These are phyloP conservation scores for Drosophila serrata DNA, from an alignment of 1,140 invertebrate species.

Conservation along the genomic window DNA sequence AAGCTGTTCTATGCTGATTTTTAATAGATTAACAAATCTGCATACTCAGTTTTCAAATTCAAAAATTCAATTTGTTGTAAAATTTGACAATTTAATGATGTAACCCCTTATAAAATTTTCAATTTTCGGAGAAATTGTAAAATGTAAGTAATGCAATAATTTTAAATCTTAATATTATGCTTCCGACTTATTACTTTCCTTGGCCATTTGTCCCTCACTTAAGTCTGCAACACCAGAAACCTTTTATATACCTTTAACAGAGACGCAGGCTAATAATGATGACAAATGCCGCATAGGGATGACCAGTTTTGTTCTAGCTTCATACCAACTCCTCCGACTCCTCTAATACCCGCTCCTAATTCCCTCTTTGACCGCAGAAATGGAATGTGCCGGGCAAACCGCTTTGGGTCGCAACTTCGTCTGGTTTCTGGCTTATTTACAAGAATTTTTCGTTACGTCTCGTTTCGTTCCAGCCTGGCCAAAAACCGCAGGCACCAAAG, in stretches of 20 bases:
- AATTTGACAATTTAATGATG: too few relatives aligned
- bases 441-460: constrained; percentile 63
- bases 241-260: constrained; percentile 7
- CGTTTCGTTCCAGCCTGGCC: constrained; percentile 55
- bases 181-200: background rate
- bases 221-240: constrained; percentile 1
- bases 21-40: too few relatives aligned
- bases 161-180: too few relatives aligned
- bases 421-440: constrained; percentile 69
- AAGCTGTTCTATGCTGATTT: too few relatives aligned
- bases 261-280: constrained; percentile 39
- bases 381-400: constrained; percentile 51
- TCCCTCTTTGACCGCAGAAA: constrained; percentile 41
- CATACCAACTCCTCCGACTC: background rate
- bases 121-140: too few relatives aligned
- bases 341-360: background rate
- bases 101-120: too few relatives aligned
- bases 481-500: constrained; percentile 13
- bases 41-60: too few relatives aligned
- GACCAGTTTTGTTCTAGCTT: constrained; percentile 1
- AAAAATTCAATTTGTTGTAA: too few relatives aligned
- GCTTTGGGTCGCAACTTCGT: constrained; percentile 60
- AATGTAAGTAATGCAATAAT: too few relatives aligned
- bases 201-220: background rate
- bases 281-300: constrained; percentile 19